Evolutionary conservation across 1,140 invertebrate species (phyloP).

Genomic region (Dinoponera quadriceps): DNA sequence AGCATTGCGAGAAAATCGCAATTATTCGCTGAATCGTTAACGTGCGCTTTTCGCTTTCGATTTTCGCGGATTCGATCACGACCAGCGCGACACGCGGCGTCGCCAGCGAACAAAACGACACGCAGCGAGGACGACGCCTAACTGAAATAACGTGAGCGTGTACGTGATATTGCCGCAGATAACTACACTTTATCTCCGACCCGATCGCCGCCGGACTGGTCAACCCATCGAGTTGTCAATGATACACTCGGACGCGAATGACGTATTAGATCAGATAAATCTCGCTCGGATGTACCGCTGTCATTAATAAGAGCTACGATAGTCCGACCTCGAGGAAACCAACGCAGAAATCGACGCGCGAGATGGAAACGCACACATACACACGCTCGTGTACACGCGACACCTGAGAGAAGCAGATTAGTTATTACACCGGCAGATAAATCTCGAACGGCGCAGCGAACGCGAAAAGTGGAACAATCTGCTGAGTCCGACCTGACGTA

Average conservation of each 20-base stretch:
- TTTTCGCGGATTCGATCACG: background rate
- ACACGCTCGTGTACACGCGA: too few species aligned
- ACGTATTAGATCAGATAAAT: conserved; percentile 53
- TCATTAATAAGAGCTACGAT: conserved; percentile 42
- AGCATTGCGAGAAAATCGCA: background rate
- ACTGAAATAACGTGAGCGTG: background rate
- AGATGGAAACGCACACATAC: conserved; percentile 2
- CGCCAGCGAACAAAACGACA: background rate
- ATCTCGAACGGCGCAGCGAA: conserved; percentile 16
- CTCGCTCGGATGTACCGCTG: conserved; percentile 28
- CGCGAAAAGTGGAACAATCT: conserved; percentile 46
- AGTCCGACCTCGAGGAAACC: conserved; percentile 1
- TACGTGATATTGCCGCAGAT: background rate
- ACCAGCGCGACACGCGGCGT: background rate
- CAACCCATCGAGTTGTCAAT: conserved; percentile 33
- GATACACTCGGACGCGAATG: conserved; percentile 31
- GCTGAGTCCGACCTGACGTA: conserved; percentile 1
- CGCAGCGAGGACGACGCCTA: too few species aligned
- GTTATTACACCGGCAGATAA: conserved; percentile 34
- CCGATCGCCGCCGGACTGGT: conserved; percentile 14
- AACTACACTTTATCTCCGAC: conserved; percentile 28
- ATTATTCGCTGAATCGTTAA: background rate
- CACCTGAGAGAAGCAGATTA: conserved; percentile 50
- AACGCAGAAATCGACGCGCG: conserved; percentile 25
- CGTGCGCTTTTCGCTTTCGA: background rate